Evolutionary conservation across 2,888 invertebrate genomes (phyloP), one percentile per base, ranked within the genome.

Genomic region (Chrysomela aeneicollis): DNA sequence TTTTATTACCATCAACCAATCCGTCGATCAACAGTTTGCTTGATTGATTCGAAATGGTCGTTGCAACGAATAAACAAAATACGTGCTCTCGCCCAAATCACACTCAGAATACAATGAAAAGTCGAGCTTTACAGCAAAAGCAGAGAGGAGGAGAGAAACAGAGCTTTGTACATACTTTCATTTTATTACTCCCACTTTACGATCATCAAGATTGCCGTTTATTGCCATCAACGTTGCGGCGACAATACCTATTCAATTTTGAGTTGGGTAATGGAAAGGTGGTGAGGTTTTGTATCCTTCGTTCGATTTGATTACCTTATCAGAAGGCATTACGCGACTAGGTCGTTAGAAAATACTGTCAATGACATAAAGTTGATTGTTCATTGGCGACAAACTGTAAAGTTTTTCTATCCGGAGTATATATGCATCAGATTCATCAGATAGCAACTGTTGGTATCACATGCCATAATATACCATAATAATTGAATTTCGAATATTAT

Each of bases 161-260:
- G 35, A 35, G 69, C 73, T 74, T 73, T 72, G 73, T 75, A 72
- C 70, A 68, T 74, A 71, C 68, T 71, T 75, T 73, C 73, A 60
- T 78, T 81, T 81, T 81, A 80, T 78, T 77, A 75, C 78, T 68
- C 72, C 72, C 77, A 71, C 78, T 81, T 80, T 80, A 81, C 80
- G 81, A 79, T 79, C 81, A 79, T 77, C 79, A 78, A 78, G 79
- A 80, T 79, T 77, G 71, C 74, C 75, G 75, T 79, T 79, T 79
- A 79, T 78, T 77, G 77, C 74, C 73, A 69, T 71, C 70, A 70
- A 73, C 70, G 71, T 72, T 73, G 69, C 71, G 74, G 75, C 73
- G 73, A 76, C 78, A 76, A 76, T 77, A 78, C 78, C 79, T 77
- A 79, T 79, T 80, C 79, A 78, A 79, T 79, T 79, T 76, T 15